Percentiles rank a stretch among this genome's conserved stretches.
phyloP scores from a whole-genome alignment of 2,888 invertebrate species.

The Drosophila fulvimacula region DNA sequence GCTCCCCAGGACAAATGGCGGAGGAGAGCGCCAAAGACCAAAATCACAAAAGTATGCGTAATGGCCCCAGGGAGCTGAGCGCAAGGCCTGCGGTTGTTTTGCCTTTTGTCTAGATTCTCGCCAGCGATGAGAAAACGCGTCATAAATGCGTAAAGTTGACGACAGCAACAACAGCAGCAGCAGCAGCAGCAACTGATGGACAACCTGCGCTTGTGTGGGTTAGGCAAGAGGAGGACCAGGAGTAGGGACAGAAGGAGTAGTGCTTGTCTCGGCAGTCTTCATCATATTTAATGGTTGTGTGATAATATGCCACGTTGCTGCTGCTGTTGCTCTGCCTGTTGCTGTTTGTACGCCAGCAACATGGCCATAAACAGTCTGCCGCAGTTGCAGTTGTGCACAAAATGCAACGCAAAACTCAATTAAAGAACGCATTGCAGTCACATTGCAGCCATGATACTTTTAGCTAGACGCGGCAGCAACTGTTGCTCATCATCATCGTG shows the following conservation, averaged over 20 bases:
- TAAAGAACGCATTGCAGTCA: constrained; percentile 78
- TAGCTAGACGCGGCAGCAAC: constrained; percentile 26
- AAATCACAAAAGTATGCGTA: constrained; percentile 77
- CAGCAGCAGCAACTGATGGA: constrained; percentile 28
- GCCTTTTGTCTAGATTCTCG: constrained; percentile 62
- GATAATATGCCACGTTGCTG: constrained; percentile 78
- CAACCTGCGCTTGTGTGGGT: constrained; percentile 29
- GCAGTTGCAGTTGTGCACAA: constrained; percentile 67
- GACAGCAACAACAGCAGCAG: constrained; percentile 50
- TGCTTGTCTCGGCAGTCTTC: constrained; percentile 70
- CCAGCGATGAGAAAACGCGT: constrained; percentile 80
- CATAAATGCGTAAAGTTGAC: constrained; percentile 81
- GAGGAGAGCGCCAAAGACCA: constrained; percentile 52
- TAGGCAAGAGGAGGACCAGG: background rate
- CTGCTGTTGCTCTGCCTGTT: constrained; percentile 25
- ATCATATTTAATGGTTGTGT: constrained; percentile 81
- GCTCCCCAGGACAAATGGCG: constrained; percentile 5
- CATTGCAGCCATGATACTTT: constrained; percentile 70
- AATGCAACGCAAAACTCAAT: constrained; percentile 77
- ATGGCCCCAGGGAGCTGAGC: constrained; percentile 74
- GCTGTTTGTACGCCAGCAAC: constrained; percentile 46
- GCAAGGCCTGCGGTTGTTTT: constrained; percentile 67
- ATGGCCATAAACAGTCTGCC: constrained; percentile 76
- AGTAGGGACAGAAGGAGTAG: constrained; percentile 10
- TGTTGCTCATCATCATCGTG: constrained; percentile 43